Percentiles rank a stretch among this genome's conserved stretches.
Evolutionary conservation across 2,797 vertebrate genomes (phyloP).

Genomic region (Cuniculus paca): DNA sequence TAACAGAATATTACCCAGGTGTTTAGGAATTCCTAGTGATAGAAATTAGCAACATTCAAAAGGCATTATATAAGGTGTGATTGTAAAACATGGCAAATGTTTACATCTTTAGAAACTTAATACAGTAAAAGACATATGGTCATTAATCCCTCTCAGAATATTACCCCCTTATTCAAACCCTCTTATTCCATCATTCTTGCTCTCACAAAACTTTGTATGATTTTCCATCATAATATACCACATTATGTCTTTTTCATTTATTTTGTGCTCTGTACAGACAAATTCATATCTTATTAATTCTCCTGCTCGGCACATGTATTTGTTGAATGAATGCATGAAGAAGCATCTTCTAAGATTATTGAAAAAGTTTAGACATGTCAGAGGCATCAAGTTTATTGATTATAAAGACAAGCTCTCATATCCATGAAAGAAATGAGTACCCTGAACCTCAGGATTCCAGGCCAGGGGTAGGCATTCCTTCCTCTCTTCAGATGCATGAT

Average conservation of each 20-base stretch:
- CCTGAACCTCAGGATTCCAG: not conserved
- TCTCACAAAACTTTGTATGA: not conserved
- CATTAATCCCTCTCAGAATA: not conserved
- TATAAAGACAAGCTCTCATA: not conserved
- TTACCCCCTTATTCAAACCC: not conserved
- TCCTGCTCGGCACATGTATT: not conserved
- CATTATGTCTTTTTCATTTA: not conserved
- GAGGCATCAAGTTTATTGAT: not conserved
- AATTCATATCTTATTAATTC: not conserved
- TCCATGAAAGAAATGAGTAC: not conserved
- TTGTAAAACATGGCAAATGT: not conserved
- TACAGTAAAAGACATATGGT: not conserved
- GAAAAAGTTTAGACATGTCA: not conserved
- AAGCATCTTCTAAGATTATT: constrained; percentile 27
- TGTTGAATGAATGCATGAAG: constrained; percentile 17
- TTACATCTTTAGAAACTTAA: not conserved
- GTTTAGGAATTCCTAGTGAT: not conserved
- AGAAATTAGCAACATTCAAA: constrained; percentile 29
- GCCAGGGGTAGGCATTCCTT: not conserved
- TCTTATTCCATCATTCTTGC: not conserved
- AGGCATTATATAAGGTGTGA: not conserved
- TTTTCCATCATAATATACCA: not conserved
- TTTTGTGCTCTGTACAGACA: not conserved
- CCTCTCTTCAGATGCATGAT: constrained; percentile 22
- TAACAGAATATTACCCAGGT: not conserved